These are phyloP conservation scores for Gambusia holbrooki DNA, from an alignment of 2,113 vertebrate species.

Conservation along the genomic window DNA sequence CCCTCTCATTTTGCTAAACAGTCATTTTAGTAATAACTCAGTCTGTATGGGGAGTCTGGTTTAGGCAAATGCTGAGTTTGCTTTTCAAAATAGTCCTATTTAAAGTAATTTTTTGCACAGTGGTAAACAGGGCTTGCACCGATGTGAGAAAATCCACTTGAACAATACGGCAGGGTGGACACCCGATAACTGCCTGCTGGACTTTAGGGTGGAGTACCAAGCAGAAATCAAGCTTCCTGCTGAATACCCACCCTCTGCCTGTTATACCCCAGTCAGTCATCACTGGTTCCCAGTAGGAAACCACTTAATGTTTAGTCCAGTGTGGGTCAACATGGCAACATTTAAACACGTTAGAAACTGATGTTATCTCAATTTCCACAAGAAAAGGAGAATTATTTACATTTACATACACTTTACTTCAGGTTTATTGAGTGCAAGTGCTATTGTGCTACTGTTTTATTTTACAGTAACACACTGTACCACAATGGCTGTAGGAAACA, in stretches of 20 bases:
- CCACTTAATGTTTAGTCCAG: conserved; percentile 18
- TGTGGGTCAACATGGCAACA: too few relatives aligned
- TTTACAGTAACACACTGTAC: too few relatives aligned
- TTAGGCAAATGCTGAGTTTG: neutral
- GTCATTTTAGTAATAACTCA: conserved; percentile 10
- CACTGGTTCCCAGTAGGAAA: conserved; percentile 29
- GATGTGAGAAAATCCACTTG: neutral
- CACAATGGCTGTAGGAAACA: too few relatives aligned
- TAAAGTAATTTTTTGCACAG: neutral
- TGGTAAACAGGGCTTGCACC: conserved; percentile 1
- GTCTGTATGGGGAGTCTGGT: neutral
- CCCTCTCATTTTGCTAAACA: neutral
- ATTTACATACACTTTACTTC: too few relatives aligned
- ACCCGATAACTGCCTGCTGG: neutral
- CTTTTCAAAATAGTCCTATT: neutral
- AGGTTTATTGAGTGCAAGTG: too few relatives aligned
- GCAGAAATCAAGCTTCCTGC: conserved; percentile 63
- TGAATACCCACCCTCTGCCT: conserved; percentile 42
- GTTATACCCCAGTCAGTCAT: conserved; percentile 59
- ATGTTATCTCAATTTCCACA: too few relatives aligned
- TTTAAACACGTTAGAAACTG: too few relatives aligned
- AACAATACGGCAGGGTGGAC: conserved; percentile 2
- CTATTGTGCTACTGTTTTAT: too few relatives aligned
- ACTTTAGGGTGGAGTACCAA: conserved; percentile 27
- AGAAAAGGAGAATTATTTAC: too few relatives aligned